phyloP scores from a whole-genome alignment of 1,140 invertebrate species.

The Homarus americanus region DNA sequence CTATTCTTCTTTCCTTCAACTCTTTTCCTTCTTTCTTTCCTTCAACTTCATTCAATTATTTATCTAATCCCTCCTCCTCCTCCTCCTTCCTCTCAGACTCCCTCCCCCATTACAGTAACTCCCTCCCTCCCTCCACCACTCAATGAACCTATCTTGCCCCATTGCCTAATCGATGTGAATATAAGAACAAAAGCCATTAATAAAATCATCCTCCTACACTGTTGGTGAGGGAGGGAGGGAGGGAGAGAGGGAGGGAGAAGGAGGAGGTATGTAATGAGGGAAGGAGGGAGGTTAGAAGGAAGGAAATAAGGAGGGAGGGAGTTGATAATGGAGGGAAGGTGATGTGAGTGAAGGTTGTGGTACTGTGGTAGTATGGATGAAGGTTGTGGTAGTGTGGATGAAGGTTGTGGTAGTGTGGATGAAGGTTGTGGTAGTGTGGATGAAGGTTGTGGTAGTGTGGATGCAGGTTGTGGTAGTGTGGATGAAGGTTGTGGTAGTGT shows the following conservation, averaged over 20 bases:
- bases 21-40: no score
- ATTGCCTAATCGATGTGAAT: slow-evolving; percentile 1
- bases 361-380: background rate
- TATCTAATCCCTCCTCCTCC: no score
- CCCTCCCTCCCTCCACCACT: background rate
- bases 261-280: no score
- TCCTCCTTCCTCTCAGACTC: background rate
- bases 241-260: background rate
- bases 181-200: slow-evolving; percentile 12
- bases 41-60: no score
- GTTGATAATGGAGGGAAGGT: background rate
- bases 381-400: no score
- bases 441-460: no score
- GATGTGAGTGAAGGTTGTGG: background rate
- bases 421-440: no score
- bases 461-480: no score
- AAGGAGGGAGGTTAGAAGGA: background rate
- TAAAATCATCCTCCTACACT: slow-evolving; percentile 3
- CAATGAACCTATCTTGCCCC: background rate
- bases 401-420: no score
- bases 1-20: no score
- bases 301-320: background rate
- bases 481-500: no score
- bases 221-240: background rate
- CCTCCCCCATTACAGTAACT: background rate